Evolutionary conservation across 1,140 invertebrate genomes (phyloP).

Genomic region (Zaprionus nigranus): DNA sequence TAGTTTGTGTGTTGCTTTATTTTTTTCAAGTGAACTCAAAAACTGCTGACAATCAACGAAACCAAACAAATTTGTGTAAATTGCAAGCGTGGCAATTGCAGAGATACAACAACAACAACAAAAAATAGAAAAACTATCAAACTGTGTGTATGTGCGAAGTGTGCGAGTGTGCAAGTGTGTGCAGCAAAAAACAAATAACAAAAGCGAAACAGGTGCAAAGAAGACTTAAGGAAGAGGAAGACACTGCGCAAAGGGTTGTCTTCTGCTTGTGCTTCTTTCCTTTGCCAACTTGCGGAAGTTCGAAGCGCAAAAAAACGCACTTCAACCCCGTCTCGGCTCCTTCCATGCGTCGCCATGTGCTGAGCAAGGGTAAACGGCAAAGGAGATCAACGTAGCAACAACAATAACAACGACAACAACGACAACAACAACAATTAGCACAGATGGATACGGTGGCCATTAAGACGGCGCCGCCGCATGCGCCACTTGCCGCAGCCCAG

Average conservation of each 20-base stretch:
- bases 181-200: slow-evolving; percentile 43
- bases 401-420: slow-evolving; percentile 3
- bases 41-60: slow-evolving; percentile 24
- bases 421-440: slow-evolving; percentile 6
- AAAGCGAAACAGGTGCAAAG: slow-evolving; percentile 26
- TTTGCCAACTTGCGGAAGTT: slow-evolving; percentile 44
- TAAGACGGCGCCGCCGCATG: slow-evolving; percentile 78
- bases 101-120: background rate
- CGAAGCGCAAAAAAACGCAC: slow-evolving; percentile 12
- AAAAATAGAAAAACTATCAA: slow-evolving; percentile 9
- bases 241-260: slow-evolving; percentile 50
- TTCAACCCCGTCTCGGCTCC: background rate
- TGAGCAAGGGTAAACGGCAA: slow-evolving; percentile 18
- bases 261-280: slow-evolving; percentile 18
- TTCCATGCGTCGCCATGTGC: slow-evolving; percentile 21
- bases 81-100: slow-evolving; percentile 20
- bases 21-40: slow-evolving; percentile 42
- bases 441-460: slow-evolving; percentile 81
- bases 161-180: slow-evolving; percentile 18
- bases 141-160: background rate
- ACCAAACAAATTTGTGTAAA: slow-evolving; percentile 28
- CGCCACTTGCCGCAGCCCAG: slow-evolving; percentile 61
- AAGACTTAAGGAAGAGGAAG: slow-evolving; percentile 32
- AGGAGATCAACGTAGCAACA: slow-evolving; percentile 15
- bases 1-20: slow-evolving; percentile 20